Base-by-base conservation (phyloP, 2,888 invertebrate species). In the Yponomeuta plumbellus region DNA sequence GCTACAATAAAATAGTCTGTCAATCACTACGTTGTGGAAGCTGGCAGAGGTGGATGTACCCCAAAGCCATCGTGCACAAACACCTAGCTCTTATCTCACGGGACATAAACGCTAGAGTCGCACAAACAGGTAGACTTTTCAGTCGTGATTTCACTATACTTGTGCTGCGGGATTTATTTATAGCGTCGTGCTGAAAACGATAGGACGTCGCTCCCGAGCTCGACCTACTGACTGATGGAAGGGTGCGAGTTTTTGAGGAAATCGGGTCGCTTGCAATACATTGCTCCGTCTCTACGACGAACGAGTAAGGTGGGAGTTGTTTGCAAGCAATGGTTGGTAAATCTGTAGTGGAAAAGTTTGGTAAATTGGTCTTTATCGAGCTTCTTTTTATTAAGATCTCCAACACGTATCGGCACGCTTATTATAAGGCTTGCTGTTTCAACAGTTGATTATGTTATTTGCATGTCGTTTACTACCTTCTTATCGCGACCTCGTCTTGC, bases 121-220 rank as follows among this genome's bases (percentile, higher is more conserved):
- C 13, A 52, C 44, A 13, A 52, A 52, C 22, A 34, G 8, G 34
- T 8, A 34, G 34, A 34, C 59, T 10, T 23, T 13, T 21, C 59
- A 13, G 59, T 59, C 21, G 21, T 22, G 20, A 11, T n/a, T n/a
- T n/a, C n/a, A 21, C 8, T 58, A 11, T 59, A 59, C 21, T 58
- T 11, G 23, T 59, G 59, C 44, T 22, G 23, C 11, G 3, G 59
- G 23, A 22, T 23, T 21, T 59, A 59, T 59, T 59, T 59, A 59
- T 59, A 59, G 23, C 20, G 21, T 59, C 59, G 22, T 59, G 11
- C 22, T 23, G 23, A 59, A 59, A 21, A 21, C 21, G 59, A 22
- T 59, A 21, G 59, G 59, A 21, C 59, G 59, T 23, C 59, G 57
- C n/a, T 57, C 57, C 57, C 57, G 20, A 57, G 57, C 57, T 20